phyloP scores from a whole-genome alignment of 2,888 invertebrate genomes.

The Patella depressa region DNA sequence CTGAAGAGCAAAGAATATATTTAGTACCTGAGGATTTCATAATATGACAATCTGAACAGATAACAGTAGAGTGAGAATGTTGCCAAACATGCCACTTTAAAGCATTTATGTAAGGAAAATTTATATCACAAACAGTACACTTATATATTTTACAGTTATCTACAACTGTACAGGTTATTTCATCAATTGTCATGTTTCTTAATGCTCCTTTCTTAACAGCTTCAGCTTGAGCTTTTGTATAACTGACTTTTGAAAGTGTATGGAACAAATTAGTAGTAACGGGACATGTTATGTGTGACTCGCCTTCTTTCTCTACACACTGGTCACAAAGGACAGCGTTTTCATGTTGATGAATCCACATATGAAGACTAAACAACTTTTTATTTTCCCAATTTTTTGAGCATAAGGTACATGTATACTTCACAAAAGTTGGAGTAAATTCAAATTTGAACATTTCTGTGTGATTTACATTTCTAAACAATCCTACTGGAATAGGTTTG shows the following conservation, averaged over 20 bases:
- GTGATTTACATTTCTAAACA: background rate
- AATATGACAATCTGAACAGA: background rate
- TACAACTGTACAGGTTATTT: background rate
- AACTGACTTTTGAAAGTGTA: background rate
- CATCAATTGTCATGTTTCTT: background rate
- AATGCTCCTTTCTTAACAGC: background rate
- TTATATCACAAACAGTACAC: background rate
- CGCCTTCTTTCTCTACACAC: background rate
- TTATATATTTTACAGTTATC: background rate
- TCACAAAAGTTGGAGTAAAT: background rate
- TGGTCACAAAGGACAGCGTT: background rate
- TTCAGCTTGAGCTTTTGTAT: background rate
- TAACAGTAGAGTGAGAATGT: background rate
- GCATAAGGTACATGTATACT: background rate
- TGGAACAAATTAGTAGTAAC: background rate
- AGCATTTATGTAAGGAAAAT: background rate
- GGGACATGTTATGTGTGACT: background rate
- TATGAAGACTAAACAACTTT: background rate
- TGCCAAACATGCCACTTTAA: slow-evolving; percentile 6
- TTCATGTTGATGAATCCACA: slow-evolving; percentile 3
- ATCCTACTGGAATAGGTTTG: background rate
- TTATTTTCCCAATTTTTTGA: background rate
- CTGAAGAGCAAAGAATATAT: background rate
- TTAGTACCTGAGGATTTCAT: background rate
- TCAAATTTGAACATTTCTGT: background rate